Base-by-base conservation (phyloP, 53 echinoderm and acorn worm genomes). In the Paracentrotus lividus region DNA sequence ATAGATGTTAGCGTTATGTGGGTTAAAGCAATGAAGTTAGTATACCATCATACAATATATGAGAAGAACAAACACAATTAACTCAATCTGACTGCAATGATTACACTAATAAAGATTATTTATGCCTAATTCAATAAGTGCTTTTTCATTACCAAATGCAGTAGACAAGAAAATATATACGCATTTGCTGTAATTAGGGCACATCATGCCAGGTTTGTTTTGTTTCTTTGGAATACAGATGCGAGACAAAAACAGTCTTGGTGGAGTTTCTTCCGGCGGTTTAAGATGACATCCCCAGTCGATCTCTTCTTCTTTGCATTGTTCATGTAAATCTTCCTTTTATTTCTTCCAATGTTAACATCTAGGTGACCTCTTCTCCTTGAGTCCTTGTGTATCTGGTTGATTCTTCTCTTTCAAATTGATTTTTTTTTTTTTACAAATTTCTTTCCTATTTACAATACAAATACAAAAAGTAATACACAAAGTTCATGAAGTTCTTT, bases 111-210 rank as follows among this genome's bases (percentile, higher is more conserved):
- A 47, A 81, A 5, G 81, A 81, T 27, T n/a, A 81, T n/a, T 81
- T 81, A 81, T 81, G 12, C 47, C 14, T 81, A 81, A 81, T 81
- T 81, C 12, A 47, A 81, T 47, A 81, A 81, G 81, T 81, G 81
- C 81, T 81, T 81, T 81, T 81, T 47, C 81, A 81, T 81, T 81
- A 81, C 45, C 81, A 81, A 72, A 45, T 47, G 44, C 26, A 26
- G 5, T 81, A 81, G 12, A 47, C 47, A 45, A 47, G 81, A 27
- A 81, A 47, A 45, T 45, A n/a, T 21, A 8, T 33, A n/a, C n/a
- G n/a, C n/a, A 47, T 81, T n/a, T 47, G 47, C 47, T 81, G 13
- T 47, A 81, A 81, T 81, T 81, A 81, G 81, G 44, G 26, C 47
- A 81, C 13, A 47, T 44, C 12, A 81, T 26, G 81, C 47, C 77